These are phyloP conservation scores for Bombus soroeensis DNA, from an alignment of 1,140 invertebrate species.

Conservation along the genomic window DNA sequence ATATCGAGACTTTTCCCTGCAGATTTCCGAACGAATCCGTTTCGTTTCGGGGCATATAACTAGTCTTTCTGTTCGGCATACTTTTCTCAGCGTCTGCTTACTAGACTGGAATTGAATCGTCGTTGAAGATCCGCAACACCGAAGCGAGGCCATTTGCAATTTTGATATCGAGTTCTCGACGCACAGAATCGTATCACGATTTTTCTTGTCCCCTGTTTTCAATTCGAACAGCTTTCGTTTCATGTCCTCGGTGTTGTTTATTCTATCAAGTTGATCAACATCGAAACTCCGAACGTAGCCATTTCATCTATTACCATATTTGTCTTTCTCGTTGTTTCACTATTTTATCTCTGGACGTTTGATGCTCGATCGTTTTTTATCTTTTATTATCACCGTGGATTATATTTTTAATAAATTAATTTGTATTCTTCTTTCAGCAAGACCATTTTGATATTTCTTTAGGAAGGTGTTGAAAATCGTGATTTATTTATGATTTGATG, in stretches of 20 bases:
- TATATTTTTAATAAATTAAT: no score
- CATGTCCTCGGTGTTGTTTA: not conserved
- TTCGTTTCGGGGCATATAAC: not conserved
- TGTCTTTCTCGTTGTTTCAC: no score
- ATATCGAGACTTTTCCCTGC: not conserved
- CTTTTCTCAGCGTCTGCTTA: constrained; percentile 61
- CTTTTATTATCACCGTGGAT: no score
- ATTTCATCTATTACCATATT: no score
- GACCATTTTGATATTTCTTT: no score
- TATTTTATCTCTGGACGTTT: no score
- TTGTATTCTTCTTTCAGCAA: no score
- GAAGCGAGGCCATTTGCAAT: not conserved
- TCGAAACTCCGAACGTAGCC: no score
- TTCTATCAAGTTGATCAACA: no score
- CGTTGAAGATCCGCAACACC: not conserved
- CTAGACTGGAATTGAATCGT: constrained; percentile 55
- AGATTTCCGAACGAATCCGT: not conserved
- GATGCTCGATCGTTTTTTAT: no score
- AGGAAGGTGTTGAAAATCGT: no score
- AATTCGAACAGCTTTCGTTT: not conserved
- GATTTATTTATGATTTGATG: no score
- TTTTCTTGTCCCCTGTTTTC: not conserved
- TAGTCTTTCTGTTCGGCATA: constrained; percentile 46
- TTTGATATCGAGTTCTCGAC: not conserved
- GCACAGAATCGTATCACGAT: not conserved